These are phyloP conservation scores for Nymphalis polychloros DNA, from an alignment of 2,888 invertebrate genomes.

Conservation along the genomic window DNA sequence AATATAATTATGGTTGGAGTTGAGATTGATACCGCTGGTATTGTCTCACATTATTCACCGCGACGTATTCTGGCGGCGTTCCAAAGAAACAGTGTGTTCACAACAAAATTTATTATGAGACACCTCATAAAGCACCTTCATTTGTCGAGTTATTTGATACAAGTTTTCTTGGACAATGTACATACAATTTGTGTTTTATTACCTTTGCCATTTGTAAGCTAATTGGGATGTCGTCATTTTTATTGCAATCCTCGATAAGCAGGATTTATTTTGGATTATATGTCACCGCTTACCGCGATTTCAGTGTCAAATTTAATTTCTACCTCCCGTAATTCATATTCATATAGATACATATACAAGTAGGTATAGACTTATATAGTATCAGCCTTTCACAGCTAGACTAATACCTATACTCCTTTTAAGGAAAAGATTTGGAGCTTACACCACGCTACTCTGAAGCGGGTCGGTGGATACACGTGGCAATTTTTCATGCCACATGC, in stretches of 20 bases:
- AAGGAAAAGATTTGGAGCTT: too few species aligned
- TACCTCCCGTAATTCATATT: too few species aligned
- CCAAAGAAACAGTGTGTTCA: constrained; percentile 54
- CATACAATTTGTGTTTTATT: constrained; percentile 12
- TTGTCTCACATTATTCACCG: constrained; percentile 41
- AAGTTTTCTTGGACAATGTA: constrained; percentile 12
- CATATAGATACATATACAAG: too few species aligned
- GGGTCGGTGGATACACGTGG: too few species aligned
- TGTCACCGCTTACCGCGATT: too few species aligned
- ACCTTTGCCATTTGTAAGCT: neutral
- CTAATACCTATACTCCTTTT: too few species aligned
- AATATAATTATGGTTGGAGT: neutral
- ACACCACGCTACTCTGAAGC: too few species aligned
- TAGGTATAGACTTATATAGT: too few species aligned
- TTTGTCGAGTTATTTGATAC: constrained; percentile 62
- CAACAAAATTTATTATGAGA: constrained; percentile 52
- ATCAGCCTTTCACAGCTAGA: too few species aligned
- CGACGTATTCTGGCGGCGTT: constrained; percentile 45
- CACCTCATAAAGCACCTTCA: constrained; percentile 52
- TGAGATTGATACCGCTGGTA: constrained; percentile 32
- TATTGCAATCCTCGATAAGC: neutral
- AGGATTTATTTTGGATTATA: neutral
- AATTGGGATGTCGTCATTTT: constrained; percentile 2
- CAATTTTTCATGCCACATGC: too few species aligned
- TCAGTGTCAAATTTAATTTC: too few species aligned